Percentiles rank a stretch among this genome's conserved stretches.
These are phyloP conservation scores for Holocentrus rufus DNA, from an alignment of 2,797 vertebrate species.

Conservation along the genomic window DNA sequence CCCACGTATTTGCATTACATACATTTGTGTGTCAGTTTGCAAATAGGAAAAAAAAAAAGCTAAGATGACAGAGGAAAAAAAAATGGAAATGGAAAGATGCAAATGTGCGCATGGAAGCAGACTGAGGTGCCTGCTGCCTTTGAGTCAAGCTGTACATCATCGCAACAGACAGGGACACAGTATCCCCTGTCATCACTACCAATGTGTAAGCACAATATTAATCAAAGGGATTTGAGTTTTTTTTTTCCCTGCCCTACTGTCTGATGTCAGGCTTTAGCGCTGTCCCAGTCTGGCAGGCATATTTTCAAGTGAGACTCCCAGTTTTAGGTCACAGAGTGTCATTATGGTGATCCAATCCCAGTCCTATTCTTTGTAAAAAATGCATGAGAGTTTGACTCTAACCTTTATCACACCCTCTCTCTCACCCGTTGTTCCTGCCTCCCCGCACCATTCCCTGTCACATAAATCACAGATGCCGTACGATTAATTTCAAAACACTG, in stretches of 20 bases:
- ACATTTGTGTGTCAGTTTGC: constrained; percentile 23
- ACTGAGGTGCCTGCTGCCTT: constrained; percentile 15
- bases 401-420: background rate
- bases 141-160: constrained; percentile 18
- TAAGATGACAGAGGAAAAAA: constrained; percentile 4
- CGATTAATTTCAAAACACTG: background rate
- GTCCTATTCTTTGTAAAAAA: background rate
- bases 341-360: background rate
- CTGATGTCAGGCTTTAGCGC: constrained; percentile 7
- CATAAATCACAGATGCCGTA: background rate
- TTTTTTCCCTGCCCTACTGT: constrained; percentile 7
- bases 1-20: constrained; percentile 23
- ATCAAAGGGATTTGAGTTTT: constrained; percentile 39
- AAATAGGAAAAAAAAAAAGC: background rate
- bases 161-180: constrained; percentile 4
- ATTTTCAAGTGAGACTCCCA: background rate
- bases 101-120: background rate
- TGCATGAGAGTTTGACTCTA: background rate
- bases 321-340: background rate
- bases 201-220: constrained; percentile 20
- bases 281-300: constrained; percentile 2
- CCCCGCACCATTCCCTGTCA: background rate
- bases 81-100: background rate
- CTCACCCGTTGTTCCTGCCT: background rate
- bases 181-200: background rate